A percentile compares a stretch with the other conserved stretches of the same genome.
Conservation (phyloP, 2,888 invertebrate genomes). For the Rhaphigaster nebulosa region DNA sequence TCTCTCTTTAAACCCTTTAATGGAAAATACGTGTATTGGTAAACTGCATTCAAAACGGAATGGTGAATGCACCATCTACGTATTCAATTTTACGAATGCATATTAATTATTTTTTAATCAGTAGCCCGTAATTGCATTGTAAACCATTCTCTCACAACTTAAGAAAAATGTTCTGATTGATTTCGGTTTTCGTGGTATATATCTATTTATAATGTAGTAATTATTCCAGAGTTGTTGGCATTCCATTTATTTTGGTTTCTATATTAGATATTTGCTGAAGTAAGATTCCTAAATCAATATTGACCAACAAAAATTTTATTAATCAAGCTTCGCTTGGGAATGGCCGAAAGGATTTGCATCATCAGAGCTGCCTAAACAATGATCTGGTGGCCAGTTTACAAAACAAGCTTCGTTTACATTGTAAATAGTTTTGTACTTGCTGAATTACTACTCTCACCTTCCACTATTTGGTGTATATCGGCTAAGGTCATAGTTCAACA, state of each 20-base stretch:
- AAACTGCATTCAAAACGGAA: too few species aligned
- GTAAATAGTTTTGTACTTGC: not conserved
- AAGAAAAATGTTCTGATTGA: too few species aligned
- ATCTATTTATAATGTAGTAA: too few species aligned
- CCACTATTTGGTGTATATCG: not conserved
- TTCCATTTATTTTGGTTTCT: not conserved
- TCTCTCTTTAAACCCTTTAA: too few species aligned
- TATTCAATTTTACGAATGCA: too few species aligned
- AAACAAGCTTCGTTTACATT: slow-evolving; percentile 24
- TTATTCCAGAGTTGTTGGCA: not conserved
- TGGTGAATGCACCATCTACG: too few species aligned
- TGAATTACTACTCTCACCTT: not conserved
- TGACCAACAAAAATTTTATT: not conserved
- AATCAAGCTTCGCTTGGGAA: not conserved
- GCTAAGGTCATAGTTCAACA: not conserved
- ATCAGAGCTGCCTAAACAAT: not conserved
- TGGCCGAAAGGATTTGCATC: not conserved
- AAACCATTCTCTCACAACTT: too few species aligned
- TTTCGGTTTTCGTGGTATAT: too few species aligned
- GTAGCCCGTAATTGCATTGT: too few species aligned
- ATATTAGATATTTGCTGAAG: not conserved
- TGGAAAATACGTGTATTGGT: too few species aligned
- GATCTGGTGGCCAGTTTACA: not conserved
- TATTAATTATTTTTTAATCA: too few species aligned
- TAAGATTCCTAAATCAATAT: not conserved